Base-by-base conservation (phyloP, 2,113 vertebrate genomes). In the Boulengerochromis microlepis region DNA sequence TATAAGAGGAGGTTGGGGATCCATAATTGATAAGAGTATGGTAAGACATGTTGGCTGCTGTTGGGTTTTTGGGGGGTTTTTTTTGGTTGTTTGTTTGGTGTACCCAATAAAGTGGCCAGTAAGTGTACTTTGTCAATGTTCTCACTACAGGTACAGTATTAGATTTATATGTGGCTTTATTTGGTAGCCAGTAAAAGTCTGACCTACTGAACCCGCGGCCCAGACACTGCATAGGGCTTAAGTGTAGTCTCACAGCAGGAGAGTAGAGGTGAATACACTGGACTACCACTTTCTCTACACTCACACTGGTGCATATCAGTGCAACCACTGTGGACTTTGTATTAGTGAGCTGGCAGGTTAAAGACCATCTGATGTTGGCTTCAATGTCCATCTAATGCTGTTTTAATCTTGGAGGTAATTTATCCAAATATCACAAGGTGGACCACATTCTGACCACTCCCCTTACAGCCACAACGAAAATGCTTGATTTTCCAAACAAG, bases 31-130 rank as follows among this genome's bases (percentile, higher is more conserved):
- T 38, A 38, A 38, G 33, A 66, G 33, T 66, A 38, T 38, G 33
- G 6, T 12, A 13, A 38, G 33, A 5, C 33, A 38, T 38, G 33
- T 38, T 66, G 19, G 33, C 61, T 66, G 10, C 18, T 66, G 61
- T 38, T 66, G 61, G 59, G 0, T 2, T 15, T 5, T 56, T 1
- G 52, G 19, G 2, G 45, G 1, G 0, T 2, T 7, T 13, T 24
- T 53, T 11, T 24, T 18, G 4, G 10, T 31, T 18, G 26, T 35
- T 35, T 31, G 26, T 35, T 66, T n/a, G 35, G 64, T 16, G n/a
- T 71, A 4, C 66, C n/a, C 8, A 69, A 40, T 69, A 69, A 69
- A 24, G 35, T 69, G n/a, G 64, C 2, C 2, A 40, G 35, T 42
- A n/a, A 71, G 35, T 45, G 66, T 74, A 26, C 69, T 42, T 74